Conservation (phyloP, 2,888 invertebrate genomes). For the Lycia hirtaria region DNA sequence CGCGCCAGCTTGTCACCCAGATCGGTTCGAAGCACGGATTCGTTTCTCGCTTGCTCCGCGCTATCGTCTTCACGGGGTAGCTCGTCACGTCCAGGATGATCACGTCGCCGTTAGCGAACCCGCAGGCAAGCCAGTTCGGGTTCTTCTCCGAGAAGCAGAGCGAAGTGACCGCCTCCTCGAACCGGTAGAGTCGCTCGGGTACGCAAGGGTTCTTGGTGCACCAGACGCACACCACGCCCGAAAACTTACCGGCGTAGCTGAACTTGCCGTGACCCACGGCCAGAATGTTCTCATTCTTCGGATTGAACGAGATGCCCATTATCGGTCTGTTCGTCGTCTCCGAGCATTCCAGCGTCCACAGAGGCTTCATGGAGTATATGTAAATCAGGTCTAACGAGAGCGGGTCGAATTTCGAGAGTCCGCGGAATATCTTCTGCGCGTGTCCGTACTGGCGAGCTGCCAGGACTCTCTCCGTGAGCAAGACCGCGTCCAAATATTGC, state of each 20-base stretch:
- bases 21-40: constrained; percentile 88
- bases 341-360: constrained; percentile 88
- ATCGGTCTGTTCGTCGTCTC: constrained; percentile 85
- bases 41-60: constrained; percentile 82
- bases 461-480: constrained; percentile 89
- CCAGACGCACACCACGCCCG: constrained; percentile 91
- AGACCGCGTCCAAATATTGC: constrained; percentile 86
- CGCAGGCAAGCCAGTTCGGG: constrained; percentile 91
- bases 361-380: constrained; percentile 86
- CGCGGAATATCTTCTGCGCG: constrained; percentile 90
- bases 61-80: constrained; percentile 79
- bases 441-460: constrained; percentile 88
- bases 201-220: constrained; percentile 92
- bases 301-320: constrained; percentile 88
- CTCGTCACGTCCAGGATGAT: constrained; percentile 89
- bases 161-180: constrained; percentile 87
- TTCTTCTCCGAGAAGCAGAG: constrained; percentile 88
- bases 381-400: constrained; percentile 87
- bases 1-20: constrained; percentile 88
- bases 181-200: constrained; percentile 89
- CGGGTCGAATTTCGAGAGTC: constrained; percentile 86
- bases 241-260: constrained; percentile 81
- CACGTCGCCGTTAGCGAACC: constrained; percentile 90
- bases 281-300: constrained; percentile 88
- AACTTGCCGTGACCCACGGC: constrained; percentile 91